Evolutionary conservation across 1,140 invertebrate species (phyloP), one percentile per base, ranked within the genome.

Genomic region (Acyrthosiphon pisum): DNA sequence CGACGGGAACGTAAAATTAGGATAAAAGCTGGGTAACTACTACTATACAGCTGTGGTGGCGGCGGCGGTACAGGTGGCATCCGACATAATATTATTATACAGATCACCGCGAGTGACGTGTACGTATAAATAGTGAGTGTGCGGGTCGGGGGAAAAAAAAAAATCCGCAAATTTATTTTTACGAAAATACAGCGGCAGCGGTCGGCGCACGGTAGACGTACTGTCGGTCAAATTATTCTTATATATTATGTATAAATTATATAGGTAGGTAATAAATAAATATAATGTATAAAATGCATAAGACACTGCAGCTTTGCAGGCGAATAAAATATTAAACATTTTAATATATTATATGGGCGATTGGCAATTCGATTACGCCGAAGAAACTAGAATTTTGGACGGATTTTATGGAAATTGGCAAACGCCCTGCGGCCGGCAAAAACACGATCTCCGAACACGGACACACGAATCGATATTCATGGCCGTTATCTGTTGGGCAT

Each of bases 1-100:
- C 18, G 60, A 76, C 30, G 30, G 23, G 60, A 6, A n/a, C 30
- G 60, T 76, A 76, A 76, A 76, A 76, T 76, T 76, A 76, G 60
- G 30, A n/a, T 76, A 76, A 76, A 76, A 76, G 60, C 60, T 76
- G 60, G 60, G 60, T 76, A 76, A 76, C 60, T 68, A 48, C 46
- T 9, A 48, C 46, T 48, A 48, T 76, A n/a, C 30, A 76, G 60
- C 60, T 76, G 60, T 18, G 14, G 60, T 76, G 60, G 30, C 18
- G 60, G 56, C 23, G 8, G 11, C 30, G 60, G 4, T 76, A 30
- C 60, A 76, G 60, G 60, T 76, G 60, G 60, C 11, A 76, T 18
- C 60, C n/a, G 60, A 76, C 30, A n/a, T 76, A 41, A 41, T 41
- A 41, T 41, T 41, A 76, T 76, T 76, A 76, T 76, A 76, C 18